Evolutionary conservation across 1,140 invertebrate species (phyloP).

Genomic region (Drosophila nebulosa): DNA sequence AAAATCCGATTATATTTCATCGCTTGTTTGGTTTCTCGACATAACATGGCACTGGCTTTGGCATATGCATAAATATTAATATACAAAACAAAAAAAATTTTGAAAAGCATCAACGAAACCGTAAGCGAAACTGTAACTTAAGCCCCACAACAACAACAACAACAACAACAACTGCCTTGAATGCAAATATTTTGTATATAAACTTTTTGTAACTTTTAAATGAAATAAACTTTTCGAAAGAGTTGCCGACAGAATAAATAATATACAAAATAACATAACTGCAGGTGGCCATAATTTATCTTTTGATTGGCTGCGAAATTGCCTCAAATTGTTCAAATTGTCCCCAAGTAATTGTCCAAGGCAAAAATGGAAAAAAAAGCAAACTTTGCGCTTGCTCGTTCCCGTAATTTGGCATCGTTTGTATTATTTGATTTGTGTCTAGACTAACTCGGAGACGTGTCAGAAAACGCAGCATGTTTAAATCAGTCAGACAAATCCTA

Average conservation of each 20-base stretch:
- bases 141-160: background rate
- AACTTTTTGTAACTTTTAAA: background rate
- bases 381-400: background rate
- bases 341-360: background rate
- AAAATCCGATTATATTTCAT: slow-evolving; percentile 1
- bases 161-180: background rate
- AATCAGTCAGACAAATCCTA: background rate
- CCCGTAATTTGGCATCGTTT: background rate
- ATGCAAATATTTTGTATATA: background rate
- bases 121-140: background rate
- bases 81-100: background rate
- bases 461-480: background rate
- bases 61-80: background rate
- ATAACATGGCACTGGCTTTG: background rate
- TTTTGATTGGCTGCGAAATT: background rate
- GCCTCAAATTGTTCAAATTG: background rate
- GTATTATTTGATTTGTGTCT: background rate
- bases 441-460: background rate
- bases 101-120: background rate
- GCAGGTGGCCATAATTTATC: background rate
- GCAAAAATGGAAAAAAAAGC: background rate
- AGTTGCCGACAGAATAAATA: background rate
- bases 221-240: background rate
- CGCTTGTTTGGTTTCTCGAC: background rate
- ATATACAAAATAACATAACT: no score